Conservation (phyloP, 2,797 vertebrate genomes). For the Spizella passerina region DNA sequence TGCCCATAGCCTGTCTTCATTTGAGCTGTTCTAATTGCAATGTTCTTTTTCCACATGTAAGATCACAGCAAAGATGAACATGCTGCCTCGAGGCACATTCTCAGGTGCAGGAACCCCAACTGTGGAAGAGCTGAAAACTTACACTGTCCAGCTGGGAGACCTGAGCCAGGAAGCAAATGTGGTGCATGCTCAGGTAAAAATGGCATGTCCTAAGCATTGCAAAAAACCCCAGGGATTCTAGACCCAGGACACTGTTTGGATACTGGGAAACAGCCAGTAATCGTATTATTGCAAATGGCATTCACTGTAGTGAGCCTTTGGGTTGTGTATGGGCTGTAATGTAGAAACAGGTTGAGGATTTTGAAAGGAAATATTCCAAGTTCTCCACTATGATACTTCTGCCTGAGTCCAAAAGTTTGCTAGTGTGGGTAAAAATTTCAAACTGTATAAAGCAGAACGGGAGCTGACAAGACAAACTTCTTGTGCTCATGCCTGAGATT, state of each 20-base stretch:
- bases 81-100: slow-evolving; percentile 59
- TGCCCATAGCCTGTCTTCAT: neutral
- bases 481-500: neutral
- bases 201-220: neutral
- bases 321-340: neutral
- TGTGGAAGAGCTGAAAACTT: slow-evolving; percentile 81
- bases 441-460: neutral
- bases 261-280: neutral
- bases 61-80: slow-evolving; percentile 77
- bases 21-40: neutral
- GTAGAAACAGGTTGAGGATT: neutral
- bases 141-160: slow-evolving; percentile 77
- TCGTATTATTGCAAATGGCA: neutral
- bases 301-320: neutral
- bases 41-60: slow-evolving; percentile 60
- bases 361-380: neutral
- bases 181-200: slow-evolving; percentile 74
- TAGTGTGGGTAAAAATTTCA: neutral
- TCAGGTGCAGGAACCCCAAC: slow-evolving; percentile 68
- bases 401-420: neutral
- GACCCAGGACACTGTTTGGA: neutral
- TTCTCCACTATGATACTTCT: neutral
- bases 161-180: slow-evolving; percentile 74
- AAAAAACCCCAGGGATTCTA: neutral
- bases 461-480: neutral